Percentiles rank a stretch among this genome's conserved stretches.
These are phyloP conservation scores for Rhinolophus sinicus DNA, from an alignment of 2,113 vertebrate species.

Conservation along the genomic window DNA sequence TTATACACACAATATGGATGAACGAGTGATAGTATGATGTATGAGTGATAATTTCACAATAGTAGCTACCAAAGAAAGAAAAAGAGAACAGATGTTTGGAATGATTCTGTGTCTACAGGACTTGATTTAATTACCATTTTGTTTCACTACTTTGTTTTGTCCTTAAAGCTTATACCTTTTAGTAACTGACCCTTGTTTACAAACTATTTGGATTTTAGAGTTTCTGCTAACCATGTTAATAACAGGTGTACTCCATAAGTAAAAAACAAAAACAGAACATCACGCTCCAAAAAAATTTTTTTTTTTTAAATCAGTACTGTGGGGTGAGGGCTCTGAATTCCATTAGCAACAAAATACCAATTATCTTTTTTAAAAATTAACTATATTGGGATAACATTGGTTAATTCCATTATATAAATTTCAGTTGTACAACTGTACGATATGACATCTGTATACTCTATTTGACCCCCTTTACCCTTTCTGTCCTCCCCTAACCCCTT, in stretches of 20 bases:
- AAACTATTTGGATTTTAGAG: not conserved
- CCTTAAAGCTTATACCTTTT: not conserved
- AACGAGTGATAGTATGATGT: not conserved
- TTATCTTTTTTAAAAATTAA: not conserved
- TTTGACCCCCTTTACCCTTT: not conserved
- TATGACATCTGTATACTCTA: not conserved
- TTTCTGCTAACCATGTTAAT: not conserved
- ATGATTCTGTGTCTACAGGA: too few relatives aligned
- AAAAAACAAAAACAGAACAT: not conserved
- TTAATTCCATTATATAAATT: not conserved
- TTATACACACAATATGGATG: not conserved
- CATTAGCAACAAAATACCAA: not conserved
- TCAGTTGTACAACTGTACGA: not conserved
- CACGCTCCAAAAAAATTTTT: not conserved
- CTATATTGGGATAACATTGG: not conserved
- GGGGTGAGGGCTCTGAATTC: not conserved
- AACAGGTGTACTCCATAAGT: not conserved
- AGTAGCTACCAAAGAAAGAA: not conserved
- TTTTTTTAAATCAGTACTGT: not conserved
- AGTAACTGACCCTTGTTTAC: not conserved
- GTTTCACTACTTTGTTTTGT: not conserved
- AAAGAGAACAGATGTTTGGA: not conserved
- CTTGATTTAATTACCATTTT: not conserved
- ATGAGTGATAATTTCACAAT: not conserved
- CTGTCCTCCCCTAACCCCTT: not conserved